These are phyloP conservation scores for Polietes domitor DNA, from an alignment of 2,888 invertebrate species.

Conservation along the genomic window DNA sequence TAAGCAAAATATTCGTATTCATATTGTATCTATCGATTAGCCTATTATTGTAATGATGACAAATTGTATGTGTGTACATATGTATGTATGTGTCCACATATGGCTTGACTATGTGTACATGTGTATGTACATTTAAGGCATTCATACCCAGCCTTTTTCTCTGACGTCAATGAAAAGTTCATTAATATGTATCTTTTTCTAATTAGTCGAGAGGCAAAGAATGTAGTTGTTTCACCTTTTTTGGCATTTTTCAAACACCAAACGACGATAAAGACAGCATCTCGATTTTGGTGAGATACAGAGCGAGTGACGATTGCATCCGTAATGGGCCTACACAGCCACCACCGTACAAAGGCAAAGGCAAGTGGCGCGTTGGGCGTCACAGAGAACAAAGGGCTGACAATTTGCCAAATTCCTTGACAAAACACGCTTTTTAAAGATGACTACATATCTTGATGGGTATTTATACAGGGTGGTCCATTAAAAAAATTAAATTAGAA, in stretches of 20 bases:
- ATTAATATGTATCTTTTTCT: constrained; percentile 67
- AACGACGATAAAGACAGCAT: constrained; percentile 62
- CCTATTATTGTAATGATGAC: neutral
- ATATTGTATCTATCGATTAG: neutral
- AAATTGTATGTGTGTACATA: neutral
- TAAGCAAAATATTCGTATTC: constrained; percentile 80
- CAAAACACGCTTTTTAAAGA: neutral
- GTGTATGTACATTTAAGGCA: neutral
- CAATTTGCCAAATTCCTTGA: too few relatives aligned
- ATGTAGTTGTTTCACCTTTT: constrained; percentile 70
- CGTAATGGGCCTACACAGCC: constrained; percentile 50
- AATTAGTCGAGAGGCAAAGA: constrained; percentile 50
- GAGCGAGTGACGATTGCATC: constrained; percentile 40
- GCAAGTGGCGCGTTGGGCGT: neutral
- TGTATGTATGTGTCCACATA: neutral
- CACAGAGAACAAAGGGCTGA: neutral
- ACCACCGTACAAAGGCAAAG: neutral
- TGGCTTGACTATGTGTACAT: constrained; percentile 16
- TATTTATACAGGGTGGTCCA: too few relatives aligned
- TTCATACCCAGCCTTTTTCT: constrained; percentile 32
- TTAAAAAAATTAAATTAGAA: too few relatives aligned
- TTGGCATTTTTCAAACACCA: constrained; percentile 60
- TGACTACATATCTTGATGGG: too few relatives aligned
- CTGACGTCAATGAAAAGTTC: constrained; percentile 59
- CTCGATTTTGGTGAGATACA: constrained; percentile 51